These are phyloP conservation scores for Drosophila lacicola DNA, from an alignment of 2,888 invertebrate genomes.

Conservation along the genomic window DNA sequence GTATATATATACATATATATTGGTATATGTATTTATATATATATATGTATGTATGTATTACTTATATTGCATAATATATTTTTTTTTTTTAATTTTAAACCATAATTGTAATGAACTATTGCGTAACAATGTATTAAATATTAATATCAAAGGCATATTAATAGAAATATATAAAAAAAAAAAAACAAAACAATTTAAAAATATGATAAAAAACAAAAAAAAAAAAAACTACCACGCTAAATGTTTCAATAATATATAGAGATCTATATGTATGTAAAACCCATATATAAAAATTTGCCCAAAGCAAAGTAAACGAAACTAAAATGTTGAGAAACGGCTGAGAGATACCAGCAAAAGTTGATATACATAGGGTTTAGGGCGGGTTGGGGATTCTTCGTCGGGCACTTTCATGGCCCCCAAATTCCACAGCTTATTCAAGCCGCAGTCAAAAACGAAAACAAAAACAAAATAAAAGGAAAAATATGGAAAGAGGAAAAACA, in stretches of 20 bases:
- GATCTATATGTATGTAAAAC: conserved; percentile 62
- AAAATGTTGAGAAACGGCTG: conserved; percentile 33
- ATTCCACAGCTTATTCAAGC: conserved; percentile 50
- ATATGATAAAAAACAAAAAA: conserved; percentile 39
- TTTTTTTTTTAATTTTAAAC: conserved; percentile 71
- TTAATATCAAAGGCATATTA: conserved; percentile 76
- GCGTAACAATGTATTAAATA: conserved; percentile 77
- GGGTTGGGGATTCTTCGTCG: conserved; percentile 31
- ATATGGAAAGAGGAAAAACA: neutral
- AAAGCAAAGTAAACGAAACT: conserved; percentile 37
- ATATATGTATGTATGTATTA: conserved; percentile 20
- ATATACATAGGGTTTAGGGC: conserved; percentile 25
- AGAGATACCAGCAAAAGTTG: conserved; percentile 32
- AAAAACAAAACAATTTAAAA: conserved; percentile 47
- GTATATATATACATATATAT: conserved; percentile 28
- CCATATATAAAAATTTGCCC: conserved; percentile 44
- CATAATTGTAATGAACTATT: conserved; percentile 71
- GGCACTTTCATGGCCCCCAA: conserved; percentile 34
- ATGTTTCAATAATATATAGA: conserved; percentile 74
- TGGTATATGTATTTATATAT: conserved; percentile 18
- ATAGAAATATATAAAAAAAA: conserved; percentile 64
- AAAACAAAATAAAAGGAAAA: conserved; percentile 1
- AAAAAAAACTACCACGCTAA: conserved; percentile 67
- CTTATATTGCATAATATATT: conserved; percentile 42
- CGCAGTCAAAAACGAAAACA: conserved; percentile 17